These are phyloP conservation scores for Lasiurus cinereus DNA, from an alignment of 2,113 vertebrate species.

Conservation along the genomic window DNA sequence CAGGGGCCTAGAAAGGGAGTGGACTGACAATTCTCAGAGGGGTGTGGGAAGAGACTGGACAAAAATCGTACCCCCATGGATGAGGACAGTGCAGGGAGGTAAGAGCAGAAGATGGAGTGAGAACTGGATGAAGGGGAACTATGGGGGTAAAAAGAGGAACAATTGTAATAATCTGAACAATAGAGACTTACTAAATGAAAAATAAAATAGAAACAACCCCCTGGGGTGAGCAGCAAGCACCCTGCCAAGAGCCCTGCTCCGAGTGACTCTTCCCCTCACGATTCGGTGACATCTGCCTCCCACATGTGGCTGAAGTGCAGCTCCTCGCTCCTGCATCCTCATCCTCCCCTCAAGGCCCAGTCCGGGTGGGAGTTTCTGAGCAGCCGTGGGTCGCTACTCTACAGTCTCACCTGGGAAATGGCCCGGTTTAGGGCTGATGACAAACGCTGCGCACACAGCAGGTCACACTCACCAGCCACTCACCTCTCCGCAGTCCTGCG, in stretches of 20 bases:
- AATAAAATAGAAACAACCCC: constrained; percentile 64
- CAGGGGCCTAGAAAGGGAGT: no score
- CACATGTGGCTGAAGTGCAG: constrained; percentile 90
- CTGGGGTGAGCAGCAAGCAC: constrained; percentile 81
- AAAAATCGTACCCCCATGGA: no score
- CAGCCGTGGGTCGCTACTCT: constrained; percentile 94
- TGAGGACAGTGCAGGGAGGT: no score
- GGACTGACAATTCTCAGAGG: no score
- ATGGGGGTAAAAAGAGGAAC: no score
- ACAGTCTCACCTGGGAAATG: constrained; percentile 97
- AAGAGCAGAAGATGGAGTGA: no score
- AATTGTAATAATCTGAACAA: no score
- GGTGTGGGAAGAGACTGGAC: no score
- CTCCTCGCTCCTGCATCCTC: constrained; percentile 89
- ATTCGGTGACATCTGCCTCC: neutral
- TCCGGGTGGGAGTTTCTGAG: constrained; percentile 92
- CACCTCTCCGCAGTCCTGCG: neutral
- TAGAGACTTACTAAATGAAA: no score
- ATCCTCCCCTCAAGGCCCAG: constrained; percentile 79
- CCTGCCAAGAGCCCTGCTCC: neutral
- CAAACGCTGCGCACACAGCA: constrained; percentile 97
- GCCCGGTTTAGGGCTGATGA: constrained; percentile 97
- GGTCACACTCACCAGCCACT: constrained; percentile 84
- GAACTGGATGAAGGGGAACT: no score
- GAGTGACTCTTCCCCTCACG: no score